Conservation (phyloP, 2,113 vertebrate genomes). For the Sander vitreus region DNA sequence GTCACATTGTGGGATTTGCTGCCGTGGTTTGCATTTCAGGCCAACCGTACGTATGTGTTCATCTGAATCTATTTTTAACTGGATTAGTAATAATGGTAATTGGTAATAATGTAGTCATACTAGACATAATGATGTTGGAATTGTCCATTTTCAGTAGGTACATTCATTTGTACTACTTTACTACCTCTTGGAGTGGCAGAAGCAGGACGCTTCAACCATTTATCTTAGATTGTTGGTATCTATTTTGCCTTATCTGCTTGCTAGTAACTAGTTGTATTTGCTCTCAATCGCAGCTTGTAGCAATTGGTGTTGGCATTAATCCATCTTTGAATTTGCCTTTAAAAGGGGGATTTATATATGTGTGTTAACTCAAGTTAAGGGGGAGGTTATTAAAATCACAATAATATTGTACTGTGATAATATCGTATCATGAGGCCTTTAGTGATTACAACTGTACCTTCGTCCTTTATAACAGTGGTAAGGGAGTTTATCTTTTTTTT, state of each 20-base stretch:
- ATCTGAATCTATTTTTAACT: neutral
- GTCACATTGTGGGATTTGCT: too few species aligned
- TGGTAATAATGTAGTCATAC: neutral
- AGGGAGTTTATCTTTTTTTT: conserved; percentile 46
- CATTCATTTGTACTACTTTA: neutral
- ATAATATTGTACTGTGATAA: too few species aligned
- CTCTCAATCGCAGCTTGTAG: neutral
- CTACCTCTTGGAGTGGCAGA: neutral
- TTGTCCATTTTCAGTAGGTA: neutral
- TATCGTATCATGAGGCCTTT: too few species aligned
- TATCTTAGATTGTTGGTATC: neutral
- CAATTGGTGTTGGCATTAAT: neutral
- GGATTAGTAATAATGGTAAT: too few species aligned
- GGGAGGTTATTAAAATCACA: neutral
- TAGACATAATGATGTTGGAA: neutral
- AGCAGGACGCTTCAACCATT: neutral
- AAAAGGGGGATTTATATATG: neutral
- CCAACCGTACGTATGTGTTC: neutral
- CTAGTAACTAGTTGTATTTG: neutral
- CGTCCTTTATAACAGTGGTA: conserved; percentile 27
- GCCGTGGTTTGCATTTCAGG: too few species aligned
- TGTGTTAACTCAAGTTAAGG: neutral
- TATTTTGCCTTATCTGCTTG: neutral
- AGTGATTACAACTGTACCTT: neutral
- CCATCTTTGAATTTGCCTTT: neutral